Evolutionary conservation across 2,113 vertebrate genomes (phyloP), one percentile per base, ranked within the genome.

Genomic region (Hystrix brachyura): DNA sequence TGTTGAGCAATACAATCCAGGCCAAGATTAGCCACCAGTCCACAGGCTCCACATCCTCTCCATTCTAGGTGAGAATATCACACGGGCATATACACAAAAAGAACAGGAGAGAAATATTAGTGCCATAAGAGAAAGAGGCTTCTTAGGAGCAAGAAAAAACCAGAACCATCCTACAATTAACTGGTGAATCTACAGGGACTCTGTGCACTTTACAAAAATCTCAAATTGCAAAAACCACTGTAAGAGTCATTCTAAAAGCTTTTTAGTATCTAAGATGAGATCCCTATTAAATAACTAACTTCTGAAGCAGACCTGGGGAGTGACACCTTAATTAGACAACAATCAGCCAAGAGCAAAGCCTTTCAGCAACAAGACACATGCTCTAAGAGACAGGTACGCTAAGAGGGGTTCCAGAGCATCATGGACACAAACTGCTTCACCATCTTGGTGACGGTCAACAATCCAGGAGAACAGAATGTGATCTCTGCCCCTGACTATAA

Each of bases 401-500:
- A 43, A 60, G 60, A 27, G 51, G 79, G 19, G 53, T 25, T 82
- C 87, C 79, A 1, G 29, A 29, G 84, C 69, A 59, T 48, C 10
- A 14, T 1, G 43, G 12, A 65, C 38, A 12, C 81, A 69, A 23
- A 53, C 57, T 0, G 64, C 38, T 74, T 83, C 72, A 38, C 76
- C 69, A 53, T 72, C 79, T 34, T n/a, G 4, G 79, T 19, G 8
- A 67, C 57, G 38, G 80, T 69, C 62, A 4, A 10, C 80, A 15
- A 76, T 21, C 67, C 57, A 57, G 88, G 76, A 96, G 80, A 64
- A 87, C 5, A 80, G 84, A 94, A 93, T 43, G 87, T 34, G 29
- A 90, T 79, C 90, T 93, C 74, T 87, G 81, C 0, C 34, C 34
- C 12, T 71, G 87, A 86, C 96, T 92, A 97, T 96, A 95, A 97